phyloP scores from a whole-genome alignment of 2,888 invertebrate species.

The Heliconius aoede region DNA sequence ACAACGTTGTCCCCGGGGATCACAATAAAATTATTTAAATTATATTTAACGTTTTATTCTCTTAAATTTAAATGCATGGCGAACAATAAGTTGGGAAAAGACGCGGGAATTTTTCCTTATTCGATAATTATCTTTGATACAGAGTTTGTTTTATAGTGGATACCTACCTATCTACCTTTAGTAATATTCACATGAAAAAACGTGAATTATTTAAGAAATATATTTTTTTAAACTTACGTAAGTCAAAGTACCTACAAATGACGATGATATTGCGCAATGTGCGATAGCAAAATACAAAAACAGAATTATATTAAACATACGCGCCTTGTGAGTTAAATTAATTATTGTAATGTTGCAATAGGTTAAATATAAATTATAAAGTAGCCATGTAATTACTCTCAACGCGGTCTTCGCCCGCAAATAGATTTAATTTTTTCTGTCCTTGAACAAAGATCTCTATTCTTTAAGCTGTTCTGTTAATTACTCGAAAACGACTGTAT shows the following conservation, averaged over 20 bases:
- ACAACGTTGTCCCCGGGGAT: slow-evolving; percentile 36
- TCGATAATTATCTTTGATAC: slow-evolving; percentile 1
- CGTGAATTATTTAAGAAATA: slow-evolving; percentile 4
- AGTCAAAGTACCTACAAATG: slow-evolving; percentile 21
- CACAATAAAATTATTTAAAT: slow-evolving; percentile 8
- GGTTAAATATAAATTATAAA: slow-evolving; percentile 21
- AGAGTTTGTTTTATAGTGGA: not conserved
- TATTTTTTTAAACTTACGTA: slow-evolving; percentile 19
- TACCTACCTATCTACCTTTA: not conserved
- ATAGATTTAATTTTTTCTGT: slow-evolving; percentile 39
- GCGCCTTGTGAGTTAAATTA: slow-evolving; percentile 9
- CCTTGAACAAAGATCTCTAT: slow-evolving; percentile 43
- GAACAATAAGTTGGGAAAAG: not conserved
- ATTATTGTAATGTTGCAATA: slow-evolving; percentile 21
- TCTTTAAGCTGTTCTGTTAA: slow-evolving; percentile 39
- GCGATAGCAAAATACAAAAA: slow-evolving; percentile 25
- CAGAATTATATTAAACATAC: slow-evolving; percentile 17
- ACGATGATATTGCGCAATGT: slow-evolving; percentile 27
- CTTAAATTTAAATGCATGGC: not conserved
- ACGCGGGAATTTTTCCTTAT: not conserved
- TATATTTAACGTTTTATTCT: not conserved
- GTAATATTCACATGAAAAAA: slow-evolving; percentile 4
- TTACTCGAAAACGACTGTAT: slow-evolving; percentile 32
- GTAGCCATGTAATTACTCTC: slow-evolving; percentile 15
- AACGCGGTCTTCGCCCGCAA: slow-evolving; percentile 38